Conservation (phyloP, 2,797 vertebrate species). For the Decapterus maruadsi region DNA sequence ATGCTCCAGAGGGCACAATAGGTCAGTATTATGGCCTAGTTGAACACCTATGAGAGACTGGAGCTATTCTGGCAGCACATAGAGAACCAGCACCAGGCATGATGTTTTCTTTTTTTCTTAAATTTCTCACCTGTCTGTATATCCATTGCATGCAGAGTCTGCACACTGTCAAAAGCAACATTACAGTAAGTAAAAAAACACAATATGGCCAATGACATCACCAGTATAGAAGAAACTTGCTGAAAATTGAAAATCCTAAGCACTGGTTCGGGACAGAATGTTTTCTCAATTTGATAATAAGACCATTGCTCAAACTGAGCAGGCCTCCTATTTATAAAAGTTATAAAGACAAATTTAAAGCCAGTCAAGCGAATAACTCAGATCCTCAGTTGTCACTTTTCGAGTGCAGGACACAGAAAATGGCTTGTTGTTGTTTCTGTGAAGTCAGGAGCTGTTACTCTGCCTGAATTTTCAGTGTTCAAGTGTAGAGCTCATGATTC, state of each 20-base stretch:
- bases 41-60: no score
- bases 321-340: background rate
- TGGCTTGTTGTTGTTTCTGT: slow-evolving; percentile 18
- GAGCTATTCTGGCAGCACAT: no score
- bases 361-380: background rate
- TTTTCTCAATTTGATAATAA: slow-evolving; percentile 2
- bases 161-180: background rate
- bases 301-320: background rate
- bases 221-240: background rate
- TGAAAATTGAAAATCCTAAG: background rate
- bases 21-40: no score
- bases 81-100: no score
- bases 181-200: background rate
- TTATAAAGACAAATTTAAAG: background rate
- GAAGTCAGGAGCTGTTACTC: background rate
- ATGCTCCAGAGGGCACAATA: no score
- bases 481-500: background rate
- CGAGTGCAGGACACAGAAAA: background rate
- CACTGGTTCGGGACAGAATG: background rate
- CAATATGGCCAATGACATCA: slow-evolving; percentile 4
- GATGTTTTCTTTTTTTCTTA: no score
- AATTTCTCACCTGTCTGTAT: background rate
- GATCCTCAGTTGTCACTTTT: slow-evolving; percentile 13
- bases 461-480: slow-evolving; percentile 7
- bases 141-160: slow-evolving; percentile 10